Conservation (phyloP, 2,113 vertebrate species). For the Ivindomyrus marchei region DNA sequence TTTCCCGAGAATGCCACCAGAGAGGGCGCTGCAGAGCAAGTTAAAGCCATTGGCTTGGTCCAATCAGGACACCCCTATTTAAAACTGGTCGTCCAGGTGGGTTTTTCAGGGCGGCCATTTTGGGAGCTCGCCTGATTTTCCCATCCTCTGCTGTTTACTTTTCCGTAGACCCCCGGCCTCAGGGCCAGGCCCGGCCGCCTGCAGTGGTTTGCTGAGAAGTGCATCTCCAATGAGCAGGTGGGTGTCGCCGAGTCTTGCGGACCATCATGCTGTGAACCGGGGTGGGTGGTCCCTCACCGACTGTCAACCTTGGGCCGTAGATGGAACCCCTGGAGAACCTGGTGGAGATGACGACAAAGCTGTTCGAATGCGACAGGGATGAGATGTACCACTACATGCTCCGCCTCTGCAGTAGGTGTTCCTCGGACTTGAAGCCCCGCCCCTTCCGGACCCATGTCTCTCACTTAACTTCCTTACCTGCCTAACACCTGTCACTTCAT, state of each 20-base stretch:
- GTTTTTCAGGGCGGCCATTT: background rate
- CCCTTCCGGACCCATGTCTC: background rate
- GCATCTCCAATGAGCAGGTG: conserved; percentile 71
- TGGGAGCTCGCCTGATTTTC: background rate
- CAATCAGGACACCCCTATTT: background rate
- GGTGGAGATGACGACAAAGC: conserved; percentile 76
- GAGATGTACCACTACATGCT: conserved; percentile 80
- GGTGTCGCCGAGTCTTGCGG: conserved; percentile 4
- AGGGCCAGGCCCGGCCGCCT: conserved; percentile 71
- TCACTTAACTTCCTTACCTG: background rate
- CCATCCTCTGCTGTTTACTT: background rate
- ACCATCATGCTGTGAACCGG: background rate
- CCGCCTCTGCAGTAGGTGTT: conserved; percentile 73
- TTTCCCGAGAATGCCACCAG: background rate
- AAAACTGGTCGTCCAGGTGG: background rate
- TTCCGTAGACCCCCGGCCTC: conserved; percentile 80
- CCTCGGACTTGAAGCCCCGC: background rate
- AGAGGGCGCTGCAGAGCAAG: background rate
- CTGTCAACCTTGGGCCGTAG: conserved; percentile 42
- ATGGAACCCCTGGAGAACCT: conserved; percentile 75
- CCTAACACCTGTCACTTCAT: background rate
- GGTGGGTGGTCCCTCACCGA: background rate
- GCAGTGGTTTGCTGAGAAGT: conserved; percentile 81
- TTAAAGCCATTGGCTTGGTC: background rate
- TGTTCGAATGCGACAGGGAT: conserved; percentile 91